Base-by-base conservation (phyloP, 2,797 vertebrate species). In the Danio aesculapii region DNA sequence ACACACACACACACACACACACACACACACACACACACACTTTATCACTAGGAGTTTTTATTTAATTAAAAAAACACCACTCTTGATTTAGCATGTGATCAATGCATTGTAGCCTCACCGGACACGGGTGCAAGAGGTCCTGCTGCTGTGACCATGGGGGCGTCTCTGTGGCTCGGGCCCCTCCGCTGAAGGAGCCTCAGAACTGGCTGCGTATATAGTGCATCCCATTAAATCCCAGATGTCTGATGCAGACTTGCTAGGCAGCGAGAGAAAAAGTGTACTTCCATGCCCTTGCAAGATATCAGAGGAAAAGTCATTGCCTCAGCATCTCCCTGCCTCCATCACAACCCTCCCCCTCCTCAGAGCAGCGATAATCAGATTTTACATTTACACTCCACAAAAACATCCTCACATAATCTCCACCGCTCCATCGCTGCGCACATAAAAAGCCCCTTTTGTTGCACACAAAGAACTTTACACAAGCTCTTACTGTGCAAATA, bases 201-300 rank as follows among this genome's bases (percentile, higher is more conserved):
- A 91, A 89, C 93, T 93, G 88, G 92, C 92, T 80, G 92, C 93
- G 83, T 94, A 93, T 85, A 93, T 93, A 84, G 91, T 93, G 93
- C 93, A 94, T 94, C 93, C 93, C 92, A 93, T 93, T 89, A 93
- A 94, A 90, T 84, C 90, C 88, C 84, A 88, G 86, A 41, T 67
- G 63, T 77, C 72, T 58, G 61, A 84, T 61, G 80, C 83, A 87
- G 86, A 78, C 19, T 78, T 12, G 90, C 91, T 87, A 84, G 83
- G n/a, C 86, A 76, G 89, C 79, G 62, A 87, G 81, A 88, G 69
- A 75, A 59, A 86, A 88, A 84, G 58, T 52, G 88, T 90, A 85
- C 87, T 91, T 66, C 52, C 90, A 89, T 89, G 90, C 86, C 91
- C 86, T 85, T 47, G 58, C 81, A 52, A 63, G 79, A 79, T 79